Evolutionary conservation across 2,888 invertebrate genomes (phyloP).

Genomic region (Tinea semifulvella): DNA sequence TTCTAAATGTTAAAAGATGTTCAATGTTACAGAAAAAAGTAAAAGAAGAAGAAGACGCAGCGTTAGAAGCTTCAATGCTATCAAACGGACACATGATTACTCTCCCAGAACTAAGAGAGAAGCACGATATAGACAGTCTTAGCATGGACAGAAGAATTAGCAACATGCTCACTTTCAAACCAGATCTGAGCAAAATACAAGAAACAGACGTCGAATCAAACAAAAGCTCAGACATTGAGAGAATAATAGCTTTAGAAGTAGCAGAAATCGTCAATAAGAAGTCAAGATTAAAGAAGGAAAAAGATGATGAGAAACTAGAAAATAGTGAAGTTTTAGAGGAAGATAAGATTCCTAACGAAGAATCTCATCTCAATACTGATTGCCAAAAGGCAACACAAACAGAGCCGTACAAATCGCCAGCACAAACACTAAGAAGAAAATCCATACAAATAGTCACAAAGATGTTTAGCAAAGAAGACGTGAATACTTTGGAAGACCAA

Average conservation of each 20-base stretch:
- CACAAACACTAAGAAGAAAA: constrained; percentile 41
- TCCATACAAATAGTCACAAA: constrained; percentile 43
- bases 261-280: constrained; percentile 41
- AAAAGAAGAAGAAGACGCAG: constrained; percentile 38
- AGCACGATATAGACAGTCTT: constrained; percentile 25
- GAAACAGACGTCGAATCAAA: constrained; percentile 28
- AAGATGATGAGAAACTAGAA: not conserved
- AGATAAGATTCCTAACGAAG: constrained; percentile 26
- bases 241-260: constrained; percentile 40
- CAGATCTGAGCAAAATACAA: constrained; percentile 34
- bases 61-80: constrained; percentile 33
- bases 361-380: constrained; percentile 28
- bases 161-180: constrained; percentile 48
- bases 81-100: constrained; percentile 36
- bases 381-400: constrained; percentile 37
- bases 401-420: constrained; percentile 35
- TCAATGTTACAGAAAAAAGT: constrained; percentile 40
- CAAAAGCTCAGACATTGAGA: constrained; percentile 31
- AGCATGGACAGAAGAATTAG: constrained; percentile 42
- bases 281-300: constrained; percentile 25
- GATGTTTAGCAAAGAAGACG: constrained; percentile 38
- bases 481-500: constrained; percentile 38
- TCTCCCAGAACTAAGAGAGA: constrained; percentile 23
- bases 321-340: constrained; percentile 14
- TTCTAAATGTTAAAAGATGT: not conserved